Conservation (phyloP, 2,797 vertebrate species). For the Eulemur rubriventer region DNA sequence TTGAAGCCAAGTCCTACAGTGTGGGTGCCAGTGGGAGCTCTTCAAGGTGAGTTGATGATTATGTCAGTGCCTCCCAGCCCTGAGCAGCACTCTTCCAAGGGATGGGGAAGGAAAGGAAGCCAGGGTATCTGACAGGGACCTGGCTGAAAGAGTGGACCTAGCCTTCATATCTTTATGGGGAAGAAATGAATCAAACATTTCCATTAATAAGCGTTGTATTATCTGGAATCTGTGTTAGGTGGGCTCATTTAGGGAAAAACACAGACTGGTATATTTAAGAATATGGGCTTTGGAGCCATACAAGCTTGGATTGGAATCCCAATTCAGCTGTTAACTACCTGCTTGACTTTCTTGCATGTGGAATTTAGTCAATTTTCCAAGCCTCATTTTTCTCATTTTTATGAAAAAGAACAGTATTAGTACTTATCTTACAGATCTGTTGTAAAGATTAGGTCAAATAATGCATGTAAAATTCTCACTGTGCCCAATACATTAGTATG, state of each 20-base stretch:
- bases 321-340: background rate
- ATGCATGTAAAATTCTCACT: background rate
- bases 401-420: background rate
- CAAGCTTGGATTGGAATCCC: background rate
- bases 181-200: background rate
- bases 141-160: background rate
- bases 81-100: background rate
- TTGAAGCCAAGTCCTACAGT: constrained; percentile 91
- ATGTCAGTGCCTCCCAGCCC: background rate
- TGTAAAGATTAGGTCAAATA: background rate
- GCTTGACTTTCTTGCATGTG: background rate
- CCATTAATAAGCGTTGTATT: background rate
- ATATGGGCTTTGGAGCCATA: background rate
- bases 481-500: background rate
- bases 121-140: background rate
- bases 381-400: background rate
- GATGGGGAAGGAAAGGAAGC: background rate
- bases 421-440: background rate
- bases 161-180: background rate
- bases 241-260: background rate
- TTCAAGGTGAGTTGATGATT: constrained; percentile 81
- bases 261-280: background rate
- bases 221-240: background rate
- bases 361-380: background rate
- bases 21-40: constrained; percentile 86